Evolutionary conservation across 2,113 vertebrate genomes (phyloP).

Genomic region (Gymnobelideus leadbeateri): DNA sequence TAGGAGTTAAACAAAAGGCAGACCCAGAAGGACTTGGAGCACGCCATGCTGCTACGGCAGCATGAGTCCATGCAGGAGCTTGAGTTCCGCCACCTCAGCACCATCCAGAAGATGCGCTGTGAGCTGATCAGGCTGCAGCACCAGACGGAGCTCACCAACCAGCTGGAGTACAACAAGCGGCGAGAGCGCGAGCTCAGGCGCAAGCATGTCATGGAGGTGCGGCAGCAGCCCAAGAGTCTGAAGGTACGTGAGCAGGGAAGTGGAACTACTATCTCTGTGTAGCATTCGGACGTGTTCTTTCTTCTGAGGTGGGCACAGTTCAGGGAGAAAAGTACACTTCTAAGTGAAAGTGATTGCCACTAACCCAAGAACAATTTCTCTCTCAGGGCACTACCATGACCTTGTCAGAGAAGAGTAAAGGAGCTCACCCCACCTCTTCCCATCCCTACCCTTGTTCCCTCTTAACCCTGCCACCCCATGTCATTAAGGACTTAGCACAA

Average conservation of each 20-base stretch:
- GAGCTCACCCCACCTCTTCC: not conserved
- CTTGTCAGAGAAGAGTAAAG: not conserved
- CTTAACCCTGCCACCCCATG: not conserved
- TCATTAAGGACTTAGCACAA: not conserved
- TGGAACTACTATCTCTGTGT: too few relatives aligned
- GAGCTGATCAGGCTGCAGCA: slow-evolving; percentile 97
- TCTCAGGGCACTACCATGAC: not conserved
- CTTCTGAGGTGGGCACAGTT: not conserved
- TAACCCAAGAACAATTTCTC: not conserved
- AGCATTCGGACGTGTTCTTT: not conserved
- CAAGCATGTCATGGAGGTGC: slow-evolving; percentile 98
- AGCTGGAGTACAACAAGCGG: slow-evolving; percentile 99
- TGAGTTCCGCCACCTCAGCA: slow-evolving; percentile 97
- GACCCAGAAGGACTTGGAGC: slow-evolving; percentile 98
- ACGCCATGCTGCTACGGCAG: slow-evolving; percentile 97
- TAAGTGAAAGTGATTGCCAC: not conserved
- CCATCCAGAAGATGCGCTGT: slow-evolving; percentile 95
- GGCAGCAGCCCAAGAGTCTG: slow-evolving; percentile 98
- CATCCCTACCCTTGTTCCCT: not conserved
- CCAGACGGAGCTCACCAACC: slow-evolving; percentile 99
- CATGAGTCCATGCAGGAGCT: slow-evolving; percentile 99
- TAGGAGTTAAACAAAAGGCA: slow-evolving; percentile 99
- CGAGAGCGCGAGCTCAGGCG: slow-evolving; percentile 96
- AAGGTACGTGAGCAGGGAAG: slow-evolving; percentile 87
- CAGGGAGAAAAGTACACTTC: not conserved